Conservation (phyloP, 2,113 vertebrate species). For the Tamias sibiricus region DNA sequence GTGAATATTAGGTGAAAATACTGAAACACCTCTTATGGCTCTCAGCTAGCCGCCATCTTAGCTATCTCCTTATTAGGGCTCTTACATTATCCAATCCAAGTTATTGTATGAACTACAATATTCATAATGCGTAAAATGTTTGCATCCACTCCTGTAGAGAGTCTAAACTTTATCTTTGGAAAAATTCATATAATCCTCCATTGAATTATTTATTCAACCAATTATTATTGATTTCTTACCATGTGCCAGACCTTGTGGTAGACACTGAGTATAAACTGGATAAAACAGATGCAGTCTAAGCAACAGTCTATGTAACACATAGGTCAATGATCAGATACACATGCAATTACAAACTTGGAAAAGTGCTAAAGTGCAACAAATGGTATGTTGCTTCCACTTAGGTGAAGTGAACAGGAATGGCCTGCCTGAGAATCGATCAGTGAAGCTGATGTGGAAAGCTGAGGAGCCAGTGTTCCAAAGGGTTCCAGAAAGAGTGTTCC, state of each 20-base stretch:
- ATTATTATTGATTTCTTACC: background rate
- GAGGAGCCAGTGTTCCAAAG: background rate
- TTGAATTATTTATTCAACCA: background rate
- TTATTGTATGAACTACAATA: background rate
- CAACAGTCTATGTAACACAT: background rate
- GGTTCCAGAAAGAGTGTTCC: background rate
- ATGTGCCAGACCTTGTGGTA: background rate
- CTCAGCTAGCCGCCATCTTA: too few relatives aligned
- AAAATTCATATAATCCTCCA: background rate
- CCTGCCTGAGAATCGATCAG: background rate
- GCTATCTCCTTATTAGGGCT: too few relatives aligned
- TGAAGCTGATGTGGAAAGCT: background rate
- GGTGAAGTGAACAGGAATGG: background rate
- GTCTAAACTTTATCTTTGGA: background rate
- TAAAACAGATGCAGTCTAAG: background rate
- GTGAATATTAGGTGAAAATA: too few relatives aligned
- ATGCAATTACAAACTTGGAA: background rate
- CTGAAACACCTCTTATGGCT: too few relatives aligned
- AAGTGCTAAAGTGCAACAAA: background rate
- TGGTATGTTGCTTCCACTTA: background rate
- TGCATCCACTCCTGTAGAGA: background rate
- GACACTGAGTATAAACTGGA: background rate
- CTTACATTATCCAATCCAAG: background rate
- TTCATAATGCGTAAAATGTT: background rate
- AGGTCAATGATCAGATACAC: background rate